Percentiles rank a stretch among this genome's conserved stretches.
phyloP scores from a whole-genome alignment of 35 echinoderm and acorn worm species.

The Lytechinus variegatus region DNA sequence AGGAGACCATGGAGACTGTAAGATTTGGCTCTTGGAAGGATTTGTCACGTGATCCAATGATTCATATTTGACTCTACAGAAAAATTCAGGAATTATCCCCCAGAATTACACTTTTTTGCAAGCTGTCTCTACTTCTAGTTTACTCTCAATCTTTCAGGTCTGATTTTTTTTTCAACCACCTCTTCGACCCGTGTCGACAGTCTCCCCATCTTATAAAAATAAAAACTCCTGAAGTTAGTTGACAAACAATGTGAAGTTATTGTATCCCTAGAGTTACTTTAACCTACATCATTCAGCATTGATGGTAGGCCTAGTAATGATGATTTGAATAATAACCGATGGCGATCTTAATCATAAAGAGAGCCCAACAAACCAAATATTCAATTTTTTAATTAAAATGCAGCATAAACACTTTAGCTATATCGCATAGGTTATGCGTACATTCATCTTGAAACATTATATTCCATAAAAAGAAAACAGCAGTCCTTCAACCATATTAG shows the following conservation, averaged over 20 bases:
- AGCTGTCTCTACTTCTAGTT: too few species aligned
- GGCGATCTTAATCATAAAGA: background rate
- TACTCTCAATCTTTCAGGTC: background rate
- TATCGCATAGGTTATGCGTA: background rate
- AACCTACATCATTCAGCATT: too few species aligned
- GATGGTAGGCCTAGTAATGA: too few species aligned
- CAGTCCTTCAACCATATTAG: background rate
- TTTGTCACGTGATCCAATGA: background rate
- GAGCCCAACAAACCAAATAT: too few species aligned
- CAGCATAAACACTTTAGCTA: background rate
- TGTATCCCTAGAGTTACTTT: background rate
- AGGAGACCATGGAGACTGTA: slow-evolving; percentile 1
- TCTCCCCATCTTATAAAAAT: too few species aligned
- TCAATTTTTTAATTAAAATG: too few species aligned
- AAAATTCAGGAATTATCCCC: background rate
- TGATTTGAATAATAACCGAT: too few species aligned
- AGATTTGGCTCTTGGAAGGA: background rate
- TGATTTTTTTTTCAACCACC: background rate
- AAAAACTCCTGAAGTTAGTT: too few species aligned
- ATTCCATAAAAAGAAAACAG: background rate
- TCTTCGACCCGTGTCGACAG: background rate
- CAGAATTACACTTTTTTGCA: too few species aligned
- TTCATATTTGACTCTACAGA: background rate
- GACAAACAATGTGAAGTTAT: background rate
- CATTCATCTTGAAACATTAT: background rate